Base-by-base conservation (phyloP, 2,113 vertebrate species). In the Sisor rabdophorus region DNA sequence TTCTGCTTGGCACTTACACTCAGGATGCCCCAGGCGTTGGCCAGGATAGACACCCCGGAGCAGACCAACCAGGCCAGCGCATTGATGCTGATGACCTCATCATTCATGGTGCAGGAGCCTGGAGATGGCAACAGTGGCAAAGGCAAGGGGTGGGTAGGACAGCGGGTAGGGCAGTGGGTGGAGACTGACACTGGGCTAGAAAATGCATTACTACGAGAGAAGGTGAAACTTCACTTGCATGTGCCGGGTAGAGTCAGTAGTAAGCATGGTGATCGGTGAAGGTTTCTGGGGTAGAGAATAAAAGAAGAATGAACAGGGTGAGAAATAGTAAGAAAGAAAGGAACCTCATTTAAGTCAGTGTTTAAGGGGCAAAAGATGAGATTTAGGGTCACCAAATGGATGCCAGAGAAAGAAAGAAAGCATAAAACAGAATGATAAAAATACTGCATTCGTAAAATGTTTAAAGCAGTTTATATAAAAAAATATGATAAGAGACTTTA, bases 1-100 rank as follows among this genome's bases (percentile, higher is more conserved):
- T 96, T 95, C 89, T 97, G 95, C 91, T 95, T 95, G 87, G 95
- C 94, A 0, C 94, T 95, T 74, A 97, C 89, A 6, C 95, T 96
- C 56, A 97, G 91, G 84, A 97, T 96, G 83, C 94, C 95, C 95
- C 95, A 97, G 76, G 93, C 86, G 2, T 97, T 97, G 86, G 95
- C 94, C 83, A 96, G 89, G 82, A 96, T 91, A 53, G 95, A 95
- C 84, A 97, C 88, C 48, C 92, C 94, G 0, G 94, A 94, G 20
- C 95, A 97, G 0, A 93, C 93, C 90, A 97, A 91, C 95, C 95
- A 97, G 84, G 95, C 93, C 87, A 95, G 90, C 0, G 93, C 94
- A 22, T 95, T 95, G 89, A 89, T 92, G 53, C 91, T 90, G 84
- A 95, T 92, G 85, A 89, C 88, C 67, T 96, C 95, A 90, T 95